These are phyloP conservation scores for Cylas formicarius DNA, from an alignment of 1,140 invertebrate genomes.

Conservation along the genomic window DNA sequence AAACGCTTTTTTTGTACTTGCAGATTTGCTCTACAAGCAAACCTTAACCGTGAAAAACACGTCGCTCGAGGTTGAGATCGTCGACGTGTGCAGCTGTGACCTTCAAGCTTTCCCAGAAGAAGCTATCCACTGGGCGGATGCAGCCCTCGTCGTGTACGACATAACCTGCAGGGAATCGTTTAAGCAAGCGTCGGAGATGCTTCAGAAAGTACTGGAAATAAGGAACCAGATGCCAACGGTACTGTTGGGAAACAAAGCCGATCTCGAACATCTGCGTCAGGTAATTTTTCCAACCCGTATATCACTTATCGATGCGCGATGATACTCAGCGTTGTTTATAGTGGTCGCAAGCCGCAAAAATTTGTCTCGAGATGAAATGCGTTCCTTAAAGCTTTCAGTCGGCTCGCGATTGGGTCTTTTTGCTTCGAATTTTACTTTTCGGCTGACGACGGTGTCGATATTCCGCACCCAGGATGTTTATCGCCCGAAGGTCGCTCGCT, in stretches of 20 bases:
- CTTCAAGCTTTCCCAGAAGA: constrained; percentile 46
- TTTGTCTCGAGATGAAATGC: too few species aligned
- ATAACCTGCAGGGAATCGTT: constrained; percentile 66
- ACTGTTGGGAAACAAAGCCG: constrained; percentile 67
- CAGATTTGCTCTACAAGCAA: constrained; percentile 71
- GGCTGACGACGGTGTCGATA: too few species aligned
- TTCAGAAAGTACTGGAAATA: constrained; percentile 52
- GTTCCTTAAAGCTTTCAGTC: too few species aligned
- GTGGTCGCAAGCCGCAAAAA: too few species aligned
- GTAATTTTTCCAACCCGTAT: too few species aligned
- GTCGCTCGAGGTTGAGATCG: constrained; percentile 65
- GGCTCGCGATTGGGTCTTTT: too few species aligned
- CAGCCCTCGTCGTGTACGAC: constrained; percentile 70
- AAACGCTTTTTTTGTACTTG: constrained; percentile 36
- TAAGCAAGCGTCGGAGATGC: constrained; percentile 55
- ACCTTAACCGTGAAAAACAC: constrained; percentile 62
- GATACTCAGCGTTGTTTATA: too few species aligned
- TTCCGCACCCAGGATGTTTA: too few species aligned
- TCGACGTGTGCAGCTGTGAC: constrained; percentile 59
- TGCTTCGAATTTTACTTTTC: too few species aligned
- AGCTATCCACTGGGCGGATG: constrained; percentile 67
- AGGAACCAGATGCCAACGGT: constrained; percentile 51
- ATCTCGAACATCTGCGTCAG: constrained; percentile 67
- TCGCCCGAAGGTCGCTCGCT: too few species aligned
- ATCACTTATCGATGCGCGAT: too few species aligned